phyloP scores from a whole-genome alignment of 2,797 vertebrate genomes.

The Triplophysa bombifrons region DNA sequence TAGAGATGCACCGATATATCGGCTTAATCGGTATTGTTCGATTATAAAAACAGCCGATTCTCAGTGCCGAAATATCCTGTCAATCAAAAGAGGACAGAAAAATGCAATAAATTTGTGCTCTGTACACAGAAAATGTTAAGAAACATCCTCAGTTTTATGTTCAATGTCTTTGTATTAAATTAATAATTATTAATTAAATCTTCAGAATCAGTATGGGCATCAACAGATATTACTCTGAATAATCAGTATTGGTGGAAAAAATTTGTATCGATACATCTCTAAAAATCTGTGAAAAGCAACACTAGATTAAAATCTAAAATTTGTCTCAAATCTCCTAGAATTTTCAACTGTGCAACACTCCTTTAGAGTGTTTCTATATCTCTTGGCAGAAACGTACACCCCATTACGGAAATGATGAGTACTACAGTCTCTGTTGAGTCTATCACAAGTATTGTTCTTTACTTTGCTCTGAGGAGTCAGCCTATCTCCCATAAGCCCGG shows the following conservation, averaged over 20 bases:
- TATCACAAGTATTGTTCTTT: conserved; percentile 37
- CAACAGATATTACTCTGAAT: no score
- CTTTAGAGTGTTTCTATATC: conserved; percentile 19
- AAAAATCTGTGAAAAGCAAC: background rate
- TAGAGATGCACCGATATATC: no score
- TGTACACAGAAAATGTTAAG: no score
- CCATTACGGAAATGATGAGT: conserved; percentile 35
- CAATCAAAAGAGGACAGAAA: background rate
- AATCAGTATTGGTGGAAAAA: no score
- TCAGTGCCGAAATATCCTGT: no score
- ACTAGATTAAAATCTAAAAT: background rate
- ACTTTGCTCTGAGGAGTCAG: conserved; percentile 28
- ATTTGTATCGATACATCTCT: background rate
- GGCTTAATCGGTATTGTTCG: no score
- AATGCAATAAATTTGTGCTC: no score
- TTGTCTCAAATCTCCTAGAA: background rate
- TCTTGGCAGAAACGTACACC: conserved; percentile 17
- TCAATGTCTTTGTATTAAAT: no score
- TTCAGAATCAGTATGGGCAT: no score
- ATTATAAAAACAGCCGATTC: no score
- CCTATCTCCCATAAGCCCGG: conserved; percentile 44
- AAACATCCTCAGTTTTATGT: no score
- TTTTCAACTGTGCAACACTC: background rate
- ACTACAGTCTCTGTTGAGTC: conserved; percentile 28
- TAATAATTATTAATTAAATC: no score